Percentiles rank a stretch among this genome's conserved stretches.
Conservation (phyloP, 2,888 invertebrate genomes). For the Drosophila pullipes region DNA sequence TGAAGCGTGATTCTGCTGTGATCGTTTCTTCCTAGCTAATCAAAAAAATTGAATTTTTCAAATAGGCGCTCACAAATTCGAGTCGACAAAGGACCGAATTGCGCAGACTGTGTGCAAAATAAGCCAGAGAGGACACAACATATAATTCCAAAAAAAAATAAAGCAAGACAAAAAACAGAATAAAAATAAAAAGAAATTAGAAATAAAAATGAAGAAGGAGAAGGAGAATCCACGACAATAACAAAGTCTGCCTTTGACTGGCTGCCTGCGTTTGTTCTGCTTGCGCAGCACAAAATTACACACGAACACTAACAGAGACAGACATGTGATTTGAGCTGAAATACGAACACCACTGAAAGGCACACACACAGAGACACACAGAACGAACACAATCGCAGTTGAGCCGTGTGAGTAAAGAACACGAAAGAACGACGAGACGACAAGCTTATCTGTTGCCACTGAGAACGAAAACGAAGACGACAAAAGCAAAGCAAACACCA, state of each 20-base stretch:
- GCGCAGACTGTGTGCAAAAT: constrained; percentile 2
- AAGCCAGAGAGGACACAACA: constrained; percentile 35
- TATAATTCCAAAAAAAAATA: constrained; percentile 17
- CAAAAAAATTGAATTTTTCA: constrained; percentile 17
- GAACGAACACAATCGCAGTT: constrained; percentile 28
- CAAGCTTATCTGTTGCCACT: constrained; percentile 68
- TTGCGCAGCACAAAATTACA: constrained; percentile 72
- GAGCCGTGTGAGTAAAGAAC: constrained; percentile 46
- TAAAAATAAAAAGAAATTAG: constrained; percentile 15
- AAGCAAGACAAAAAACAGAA: background rate
- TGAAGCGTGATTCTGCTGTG: constrained; percentile 31
- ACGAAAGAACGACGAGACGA: constrained; percentile 56
- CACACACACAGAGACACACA: constrained; percentile 30
- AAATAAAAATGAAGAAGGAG: constrained; percentile 5
- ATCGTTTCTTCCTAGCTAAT: constrained; percentile 8
- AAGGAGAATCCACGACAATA: constrained; percentile 41
- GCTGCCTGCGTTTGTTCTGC: constrained; percentile 47
- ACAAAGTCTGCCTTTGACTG: constrained; percentile 49
- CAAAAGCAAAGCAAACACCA: constrained; percentile 78
- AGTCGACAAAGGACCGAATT: constrained; percentile 11
- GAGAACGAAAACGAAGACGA: constrained; percentile 67
- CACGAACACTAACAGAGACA: constrained; percentile 37
- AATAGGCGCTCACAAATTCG: constrained; percentile 50
- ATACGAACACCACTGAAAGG: constrained; percentile 72
- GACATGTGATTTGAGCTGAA: constrained; percentile 74